These are phyloP conservation scores for Garra rufa DNA, from an alignment of 2,113 vertebrate genomes.

Conservation along the genomic window DNA sequence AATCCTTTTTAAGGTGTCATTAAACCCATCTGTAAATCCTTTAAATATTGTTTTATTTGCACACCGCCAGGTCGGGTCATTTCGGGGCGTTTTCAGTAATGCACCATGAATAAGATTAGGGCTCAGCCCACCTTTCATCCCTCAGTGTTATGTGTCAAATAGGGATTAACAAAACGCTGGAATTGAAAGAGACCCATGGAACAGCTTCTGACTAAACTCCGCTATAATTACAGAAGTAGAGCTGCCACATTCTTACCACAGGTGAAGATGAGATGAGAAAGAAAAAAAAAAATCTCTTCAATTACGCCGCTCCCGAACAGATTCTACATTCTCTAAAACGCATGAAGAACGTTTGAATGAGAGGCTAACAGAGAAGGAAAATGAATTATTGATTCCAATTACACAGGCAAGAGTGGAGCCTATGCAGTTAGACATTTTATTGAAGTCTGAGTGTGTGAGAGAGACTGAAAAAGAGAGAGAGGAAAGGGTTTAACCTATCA, in stretches of 20 bases:
- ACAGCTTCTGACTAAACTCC: conserved; percentile 17
- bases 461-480: neutral
- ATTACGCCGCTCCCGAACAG: conserved; percentile 70
- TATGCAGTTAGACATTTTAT: conserved; percentile 29
- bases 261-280: conserved; percentile 19
- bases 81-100: neutral
- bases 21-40: neutral
- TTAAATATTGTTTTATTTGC: conserved; percentile 16
- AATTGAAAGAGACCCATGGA: conserved; percentile 20
- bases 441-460: neutral
- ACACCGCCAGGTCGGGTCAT: neutral
- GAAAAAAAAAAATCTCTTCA: conserved; percentile 62
- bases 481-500: conserved; percentile 4
- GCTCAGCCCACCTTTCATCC: conserved; percentile 11
- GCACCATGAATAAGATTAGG: conserved; percentile 11
- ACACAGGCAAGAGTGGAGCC: conserved; percentile 65
- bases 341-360: conserved; percentile 69
- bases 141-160: conserved; percentile 15
- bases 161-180: conserved; percentile 15
- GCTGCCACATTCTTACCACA: conserved; percentile 8
- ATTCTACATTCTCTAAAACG: conserved; percentile 57
- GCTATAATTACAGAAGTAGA: conserved; percentile 30
- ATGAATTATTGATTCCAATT: conserved; percentile 81
- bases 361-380: conserved; percentile 75
- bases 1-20: neutral